Percentiles rank a stretch among this genome's conserved stretches.
Evolutionary conservation across 2,888 invertebrate species (phyloP).

Genomic region (Athripsodes cinereus): DNA sequence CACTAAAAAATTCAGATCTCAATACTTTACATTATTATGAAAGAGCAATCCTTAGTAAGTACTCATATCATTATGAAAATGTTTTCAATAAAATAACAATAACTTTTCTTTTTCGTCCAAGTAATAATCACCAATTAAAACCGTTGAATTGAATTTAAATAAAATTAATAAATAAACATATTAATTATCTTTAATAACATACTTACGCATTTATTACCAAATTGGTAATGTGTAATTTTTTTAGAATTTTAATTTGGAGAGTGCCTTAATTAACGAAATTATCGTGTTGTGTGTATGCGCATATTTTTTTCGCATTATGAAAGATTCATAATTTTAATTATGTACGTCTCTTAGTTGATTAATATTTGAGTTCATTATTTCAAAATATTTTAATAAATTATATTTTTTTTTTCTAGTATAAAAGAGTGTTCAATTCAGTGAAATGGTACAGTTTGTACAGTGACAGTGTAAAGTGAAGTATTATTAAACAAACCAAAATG

Average conservation of each 20-base stretch:
- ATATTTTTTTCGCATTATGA: neutral
- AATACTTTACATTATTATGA: too few relatives aligned
- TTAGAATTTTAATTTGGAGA: neutral
- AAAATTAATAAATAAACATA: neutral
- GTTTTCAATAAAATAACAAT: too few relatives aligned
- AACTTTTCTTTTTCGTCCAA: too few relatives aligned
- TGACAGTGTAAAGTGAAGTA: slow-evolving; percentile 2
- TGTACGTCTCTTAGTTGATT: too few relatives aligned
- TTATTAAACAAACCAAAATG: neutral
- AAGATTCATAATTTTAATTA: neutral
- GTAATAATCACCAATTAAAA: too few relatives aligned
- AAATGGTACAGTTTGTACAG: slow-evolving; percentile 7
- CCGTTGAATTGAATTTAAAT: neutral
- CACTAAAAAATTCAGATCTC: too few relatives aligned
- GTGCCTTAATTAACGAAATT: neutral
- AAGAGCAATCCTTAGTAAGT: too few relatives aligned
- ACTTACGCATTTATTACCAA: neutral
- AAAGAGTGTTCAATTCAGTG: slow-evolving; percentile 1
- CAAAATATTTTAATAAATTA: neutral
- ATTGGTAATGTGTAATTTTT: neutral
- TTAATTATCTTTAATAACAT: neutral
- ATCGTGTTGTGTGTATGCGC: neutral
- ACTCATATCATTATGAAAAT: too few relatives aligned
- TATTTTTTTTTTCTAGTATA: slow-evolving; percentile 8
- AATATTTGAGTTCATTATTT: too few relatives aligned